A percentile compares a stretch with the other conserved stretches of the same genome.
Evolutionary conservation across 30 jellyfish, hydroid and myxozoan genomes (phyloP).

Genomic region (Aurelia sp.): DNA sequence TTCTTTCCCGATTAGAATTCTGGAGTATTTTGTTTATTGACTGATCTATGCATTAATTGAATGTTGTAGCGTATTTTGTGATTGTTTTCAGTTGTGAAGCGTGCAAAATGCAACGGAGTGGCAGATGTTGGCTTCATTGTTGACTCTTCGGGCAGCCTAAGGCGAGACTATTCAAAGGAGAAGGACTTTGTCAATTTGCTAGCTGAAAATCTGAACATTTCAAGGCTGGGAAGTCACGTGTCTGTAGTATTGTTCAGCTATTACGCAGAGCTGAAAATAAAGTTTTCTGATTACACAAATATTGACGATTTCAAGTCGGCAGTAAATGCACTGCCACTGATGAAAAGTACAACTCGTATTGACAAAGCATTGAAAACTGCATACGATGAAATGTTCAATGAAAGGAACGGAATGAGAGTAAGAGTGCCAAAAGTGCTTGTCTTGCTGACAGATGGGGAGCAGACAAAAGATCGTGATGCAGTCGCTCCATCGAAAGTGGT

Average conservation of each 20-base stretch:
- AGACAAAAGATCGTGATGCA: conserved; percentile 49
- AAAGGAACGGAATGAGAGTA: conserved; percentile 68
- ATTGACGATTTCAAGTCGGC: conserved; percentile 42
- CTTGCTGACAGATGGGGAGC: conserved; percentile 76
- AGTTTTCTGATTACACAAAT: conserved; percentile 48
- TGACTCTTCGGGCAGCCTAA: conserved; percentile 72
- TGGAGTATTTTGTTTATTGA: too few relatives aligned
- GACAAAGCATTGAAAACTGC: conserved; percentile 66
- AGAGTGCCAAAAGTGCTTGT: conserved; percentile 37
- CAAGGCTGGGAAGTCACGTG: conserved; percentile 53
- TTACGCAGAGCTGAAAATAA: conserved; percentile 40
- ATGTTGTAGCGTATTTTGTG: too few relatives aligned
- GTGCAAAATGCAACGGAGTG: conserved; percentile 28
- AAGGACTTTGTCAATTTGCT: conserved; percentile 63
- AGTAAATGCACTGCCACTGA: conserved; percentile 54
- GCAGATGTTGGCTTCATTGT: conserved; percentile 70
- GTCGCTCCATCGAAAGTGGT: conserved; percentile 45
- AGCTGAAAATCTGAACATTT: conserved; percentile 25
- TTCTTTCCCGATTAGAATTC: too few relatives aligned
- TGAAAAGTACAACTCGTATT: conserved; percentile 67
- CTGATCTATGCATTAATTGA: too few relatives aligned
- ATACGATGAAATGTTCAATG: conserved; percentile 40
- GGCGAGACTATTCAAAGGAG: conserved; percentile 56
- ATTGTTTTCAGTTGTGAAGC: conserved; percentile 1
- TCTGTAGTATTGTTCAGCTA: conserved; percentile 65